Base-by-base conservation (phyloP, 2,113 vertebrate genomes). In the Corythoichthys haematopterus region DNA sequence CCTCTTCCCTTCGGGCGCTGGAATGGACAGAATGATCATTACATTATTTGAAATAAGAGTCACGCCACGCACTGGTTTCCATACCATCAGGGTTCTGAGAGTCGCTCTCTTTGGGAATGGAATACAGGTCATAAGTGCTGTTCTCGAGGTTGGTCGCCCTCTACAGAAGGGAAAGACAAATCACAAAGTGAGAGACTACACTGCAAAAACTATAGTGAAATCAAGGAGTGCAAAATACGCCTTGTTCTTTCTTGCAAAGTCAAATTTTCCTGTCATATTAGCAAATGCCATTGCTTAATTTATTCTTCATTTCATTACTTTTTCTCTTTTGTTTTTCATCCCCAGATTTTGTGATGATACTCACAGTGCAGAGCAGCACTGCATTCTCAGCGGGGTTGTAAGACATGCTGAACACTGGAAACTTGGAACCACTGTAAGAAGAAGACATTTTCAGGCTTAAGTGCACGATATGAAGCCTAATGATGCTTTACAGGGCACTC, bases 101-200 rank as follows among this genome's bases (percentile, higher is more conserved):
- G 86, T 99, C 97, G 0, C 95, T 94, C 6, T 99, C 97, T 83
- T 95, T 96, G 70, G 97, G 97, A 70, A 98, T 98, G 14, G 93
- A 94, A 82, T 99, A 99, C 0, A 99, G 89, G 80, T 99, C 97
- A 0, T 99, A 99, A 6, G 96, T 99, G 80, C 97, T 99, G 86
- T 98, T 99, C 91, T 99, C 97, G 68, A 99, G 84, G 80, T 99
- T 99, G 66, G 94, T 97, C 66, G 97, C 96, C 87, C 97, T 94
- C 97, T 98, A 88, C n/a, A 77, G 36, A 38, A 70, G 4, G 33
- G 0, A 57, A 33, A 65, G 10, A 43, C 46, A 60, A 6, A 63
- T 4, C 13, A 13, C 47, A 50, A 4, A 15, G 3, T 1, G 11
- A 36, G 3, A 20, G 4, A 28, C 20, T 28, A 53, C 8, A 28